Percentiles rank a stretch among this genome's conserved stretches.
Conservation (phyloP, 2,888 invertebrate genomes). For the Zygogramma bicolorata region DNA sequence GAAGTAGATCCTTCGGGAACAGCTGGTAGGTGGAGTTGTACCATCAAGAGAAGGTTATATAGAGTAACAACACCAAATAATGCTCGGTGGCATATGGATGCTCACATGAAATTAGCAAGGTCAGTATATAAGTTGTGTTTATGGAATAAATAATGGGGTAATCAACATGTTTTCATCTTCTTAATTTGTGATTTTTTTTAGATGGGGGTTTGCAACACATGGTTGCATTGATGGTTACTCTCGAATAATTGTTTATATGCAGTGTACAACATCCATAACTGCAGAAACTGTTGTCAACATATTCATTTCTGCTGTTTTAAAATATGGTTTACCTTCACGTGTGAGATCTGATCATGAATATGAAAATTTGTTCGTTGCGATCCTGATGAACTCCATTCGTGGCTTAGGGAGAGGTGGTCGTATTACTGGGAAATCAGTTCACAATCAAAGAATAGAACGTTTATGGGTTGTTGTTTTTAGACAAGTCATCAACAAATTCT, state of each 20-base stretch:
- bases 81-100: background rate
- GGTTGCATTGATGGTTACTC: constrained; percentile 22
- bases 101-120: background rate
- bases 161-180: no score
- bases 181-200: background rate
- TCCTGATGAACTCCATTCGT: constrained; percentile 12
- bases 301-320: constrained; percentile 11
- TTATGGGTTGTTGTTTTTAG: constrained; percentile 20
- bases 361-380: constrained; percentile 21
- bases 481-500: constrained; percentile 16
- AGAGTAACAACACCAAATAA: constrained; percentile 5
- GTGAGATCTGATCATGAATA: constrained; percentile 15
- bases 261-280: background rate
- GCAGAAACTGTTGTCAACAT: constrained; percentile 7
- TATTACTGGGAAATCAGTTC: constrained; percentile 20
- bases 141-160: no score
- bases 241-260: constrained; percentile 3
- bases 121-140: background rate
- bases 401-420: constrained; percentile 15
- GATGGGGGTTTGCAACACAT: constrained; percentile 13
- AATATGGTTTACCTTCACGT: constrained; percentile 18
- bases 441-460: constrained; percentile 23
- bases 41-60: constrained; percentile 6
- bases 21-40: background rate
- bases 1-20: background rate